phyloP scores from a whole-genome alignment of 1,140 invertebrate species.

The Octopus sinensis region DNA sequence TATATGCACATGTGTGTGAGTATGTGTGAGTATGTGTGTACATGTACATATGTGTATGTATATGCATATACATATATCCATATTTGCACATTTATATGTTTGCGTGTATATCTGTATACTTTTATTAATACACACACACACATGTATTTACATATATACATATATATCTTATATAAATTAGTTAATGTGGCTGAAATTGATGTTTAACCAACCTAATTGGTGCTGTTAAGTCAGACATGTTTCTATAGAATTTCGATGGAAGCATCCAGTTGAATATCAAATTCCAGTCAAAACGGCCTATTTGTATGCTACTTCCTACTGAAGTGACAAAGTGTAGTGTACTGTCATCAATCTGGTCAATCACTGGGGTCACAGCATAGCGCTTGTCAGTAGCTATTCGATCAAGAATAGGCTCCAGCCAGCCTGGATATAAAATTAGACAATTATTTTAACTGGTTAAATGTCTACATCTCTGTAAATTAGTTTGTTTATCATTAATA shows the following conservation, averaged over 20 bases:
- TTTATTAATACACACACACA: no score
- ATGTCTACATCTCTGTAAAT: neutral
- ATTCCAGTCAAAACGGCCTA: conserved; percentile 96
- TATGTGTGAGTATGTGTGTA: no score
- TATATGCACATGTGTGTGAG: no score
- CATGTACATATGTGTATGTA: no score
- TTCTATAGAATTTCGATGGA: conserved; percentile 72
- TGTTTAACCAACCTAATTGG: conserved; percentile 27
- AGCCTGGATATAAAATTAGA: conserved; percentile 63
- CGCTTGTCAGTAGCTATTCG: conserved; percentile 69
- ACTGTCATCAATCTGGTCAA: conserved; percentile 95
- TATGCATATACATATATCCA: no score
- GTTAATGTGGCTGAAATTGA: no score
- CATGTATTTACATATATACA: no score
- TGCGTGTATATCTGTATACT: no score
- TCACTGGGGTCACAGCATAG: conserved; percentile 81
- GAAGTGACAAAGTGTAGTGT: neutral
- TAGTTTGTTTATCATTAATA: neutral
- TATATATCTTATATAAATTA: no score
- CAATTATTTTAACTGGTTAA: no score
- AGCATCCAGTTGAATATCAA: conserved; percentile 78
- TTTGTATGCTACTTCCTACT: conserved; percentile 47
- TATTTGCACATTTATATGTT: no score
- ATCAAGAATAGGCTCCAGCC: conserved; percentile 84
- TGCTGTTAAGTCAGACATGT: conserved; percentile 64